A percentile compares a stretch with the other conserved stretches of the same genome.
These are phyloP conservation scores for Leucopsar rothschildi DNA, from an alignment of 2,113 vertebrate genomes.

Conservation along the genomic window DNA sequence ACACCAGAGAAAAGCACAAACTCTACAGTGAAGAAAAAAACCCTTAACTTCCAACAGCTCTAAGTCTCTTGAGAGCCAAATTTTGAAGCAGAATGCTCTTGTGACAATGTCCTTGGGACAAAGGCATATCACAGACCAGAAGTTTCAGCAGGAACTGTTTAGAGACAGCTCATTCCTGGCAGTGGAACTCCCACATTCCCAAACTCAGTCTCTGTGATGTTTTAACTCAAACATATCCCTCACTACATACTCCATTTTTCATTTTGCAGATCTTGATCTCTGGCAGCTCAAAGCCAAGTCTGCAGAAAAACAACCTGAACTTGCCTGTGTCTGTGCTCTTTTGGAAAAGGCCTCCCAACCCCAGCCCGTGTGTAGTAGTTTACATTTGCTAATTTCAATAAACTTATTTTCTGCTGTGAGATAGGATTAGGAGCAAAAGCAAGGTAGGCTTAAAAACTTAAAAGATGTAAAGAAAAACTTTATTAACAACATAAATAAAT, in stretches of 20 bases:
- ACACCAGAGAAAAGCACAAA: not conserved
- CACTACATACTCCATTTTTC: not conserved
- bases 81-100: not conserved
- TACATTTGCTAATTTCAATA: too few relatives aligned
- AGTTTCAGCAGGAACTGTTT: not conserved
- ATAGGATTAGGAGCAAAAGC: too few relatives aligned
- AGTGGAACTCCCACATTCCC: not conserved
- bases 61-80: rapidly evolving
- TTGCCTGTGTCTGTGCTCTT: not conserved
- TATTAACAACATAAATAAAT: too few relatives aligned
- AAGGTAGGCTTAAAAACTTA: too few relatives aligned
- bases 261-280: not conserved
- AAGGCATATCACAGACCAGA: not conserved
- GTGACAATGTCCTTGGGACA: not conserved
- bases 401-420: too few relatives aligned
- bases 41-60: not conserved
- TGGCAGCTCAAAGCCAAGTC: not conserved
- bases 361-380: not conserved
- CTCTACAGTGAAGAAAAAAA: not conserved
- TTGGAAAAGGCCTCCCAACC: not conserved
- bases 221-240: not conserved
- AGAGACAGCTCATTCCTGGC: not conserved
- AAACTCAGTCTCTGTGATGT: not conserved
- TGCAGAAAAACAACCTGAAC: not conserved
- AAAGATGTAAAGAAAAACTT: too few relatives aligned